phyloP scores from a whole-genome alignment of 2,888 invertebrate genomes.

The Drosophila suboccidentalis region DNA sequence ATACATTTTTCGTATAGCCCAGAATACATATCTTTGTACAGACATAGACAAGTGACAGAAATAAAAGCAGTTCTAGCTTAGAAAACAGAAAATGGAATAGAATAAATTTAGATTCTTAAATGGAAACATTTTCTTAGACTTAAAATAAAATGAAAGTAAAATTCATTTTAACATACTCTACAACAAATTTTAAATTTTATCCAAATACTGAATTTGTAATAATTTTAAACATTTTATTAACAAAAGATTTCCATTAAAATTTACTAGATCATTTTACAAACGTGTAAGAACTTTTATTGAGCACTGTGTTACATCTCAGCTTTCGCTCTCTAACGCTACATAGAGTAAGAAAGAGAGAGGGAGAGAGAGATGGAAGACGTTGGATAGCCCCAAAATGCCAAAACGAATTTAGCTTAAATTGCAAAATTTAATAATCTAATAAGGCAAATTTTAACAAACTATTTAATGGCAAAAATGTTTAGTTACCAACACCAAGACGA shows the following conservation, averaged over 20 bases:
- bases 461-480: slow-evolving; percentile 77
- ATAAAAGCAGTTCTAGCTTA: neutral
- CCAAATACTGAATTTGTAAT: too few species aligned
- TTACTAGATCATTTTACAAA: neutral
- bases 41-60: neutral
- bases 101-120: too few species aligned
- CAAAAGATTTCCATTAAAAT: neutral
- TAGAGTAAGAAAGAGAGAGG: neutral
- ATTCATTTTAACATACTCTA: too few species aligned
- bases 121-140: too few species aligned
- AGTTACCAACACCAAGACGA: slow-evolving; percentile 38
- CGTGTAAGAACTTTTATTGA: slow-evolving; percentile 6
- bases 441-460: slow-evolving; percentile 81
- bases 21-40: neutral
- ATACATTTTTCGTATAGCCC: slow-evolving; percentile 3
- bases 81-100: neutral
- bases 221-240: neutral
- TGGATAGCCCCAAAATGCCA: slow-evolving; percentile 51
- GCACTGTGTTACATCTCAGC: slow-evolving; percentile 25
- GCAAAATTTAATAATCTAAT: slow-evolving; percentile 80
- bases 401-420: slow-evolving; percentile 78
- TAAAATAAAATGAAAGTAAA: too few species aligned
- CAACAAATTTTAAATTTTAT: too few species aligned
- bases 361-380: neutral
- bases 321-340: slow-evolving; percentile 1